A percentile compares a stretch with the other conserved stretches of the same genome.
Evolutionary conservation across 2,888 invertebrate genomes (phyloP).

Genomic region (Stratiomys singularior): DNA sequence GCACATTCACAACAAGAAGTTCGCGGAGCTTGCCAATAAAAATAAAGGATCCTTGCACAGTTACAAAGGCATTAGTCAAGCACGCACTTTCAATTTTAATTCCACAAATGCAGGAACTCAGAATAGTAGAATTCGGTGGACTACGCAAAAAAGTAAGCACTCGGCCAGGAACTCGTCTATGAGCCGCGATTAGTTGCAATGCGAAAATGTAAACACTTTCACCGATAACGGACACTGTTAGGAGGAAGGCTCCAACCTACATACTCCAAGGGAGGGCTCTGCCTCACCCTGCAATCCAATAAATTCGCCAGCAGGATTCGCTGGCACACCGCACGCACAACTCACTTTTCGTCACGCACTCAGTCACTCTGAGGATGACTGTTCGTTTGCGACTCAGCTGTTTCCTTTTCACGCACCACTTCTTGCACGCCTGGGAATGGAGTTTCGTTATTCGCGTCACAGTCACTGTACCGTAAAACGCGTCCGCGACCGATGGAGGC

Average conservation of each 20-base stretch:
- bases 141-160: neutral
- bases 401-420: conserved; percentile 22
- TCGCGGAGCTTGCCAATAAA: conserved; percentile 8
- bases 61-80: conserved; percentile 26
- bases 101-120: neutral
- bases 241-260: conserved; percentile 7
- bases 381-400: conserved; percentile 9
- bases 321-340: conserved; percentile 1
- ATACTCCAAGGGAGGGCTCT: neutral
- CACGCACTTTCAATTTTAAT: conserved; percentile 35
- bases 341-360: conserved; percentile 20
- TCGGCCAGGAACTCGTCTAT: neutral
- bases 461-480: conserved; percentile 52
- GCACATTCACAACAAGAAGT: conserved; percentile 28
- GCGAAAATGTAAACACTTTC: conserved; percentile 14
- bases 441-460: conserved; percentile 27
- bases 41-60: neutral
- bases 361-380: neutral
- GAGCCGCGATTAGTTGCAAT: conserved; percentile 13
- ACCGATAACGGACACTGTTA: neutral
- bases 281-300: neutral
- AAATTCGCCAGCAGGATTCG: neutral
- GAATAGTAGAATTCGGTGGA: neutral
- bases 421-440: conserved; percentile 25
- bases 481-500: conserved; percentile 57